Percentiles rank a stretch among this genome's conserved stretches.
Conservation (phyloP, 2,113 vertebrate species). For the Antigone vipio region DNA sequence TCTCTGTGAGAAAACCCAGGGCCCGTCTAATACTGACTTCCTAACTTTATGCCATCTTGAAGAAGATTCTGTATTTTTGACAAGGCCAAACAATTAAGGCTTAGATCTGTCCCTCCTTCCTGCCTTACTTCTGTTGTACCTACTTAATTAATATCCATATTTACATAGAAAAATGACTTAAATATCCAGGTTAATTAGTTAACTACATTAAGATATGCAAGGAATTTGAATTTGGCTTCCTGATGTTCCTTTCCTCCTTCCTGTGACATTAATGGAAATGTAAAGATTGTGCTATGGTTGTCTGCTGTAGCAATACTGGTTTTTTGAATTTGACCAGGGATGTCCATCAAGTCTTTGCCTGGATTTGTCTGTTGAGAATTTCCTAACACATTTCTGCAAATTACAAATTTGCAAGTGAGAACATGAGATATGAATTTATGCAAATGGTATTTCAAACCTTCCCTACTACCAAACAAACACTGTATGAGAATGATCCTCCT, state of each 20-base stretch:
- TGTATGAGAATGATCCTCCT: neutral
- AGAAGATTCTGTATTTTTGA: neutral
- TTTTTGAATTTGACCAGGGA: neutral
- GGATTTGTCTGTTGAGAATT: neutral
- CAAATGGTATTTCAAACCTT: neutral
- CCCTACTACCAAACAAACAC: neutral
- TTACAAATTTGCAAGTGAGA: neutral
- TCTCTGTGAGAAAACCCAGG: neutral
- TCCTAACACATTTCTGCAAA: neutral
- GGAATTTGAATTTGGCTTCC: neutral
- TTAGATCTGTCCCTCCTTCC: neutral
- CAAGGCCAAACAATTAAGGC: neutral
- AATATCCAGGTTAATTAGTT: neutral
- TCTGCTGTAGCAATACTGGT: neutral
- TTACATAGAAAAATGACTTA: neutral
- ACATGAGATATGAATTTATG: conserved; percentile 13
- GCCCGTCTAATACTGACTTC: neutral
- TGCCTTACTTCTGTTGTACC: neutral
- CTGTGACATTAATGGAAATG: neutral
- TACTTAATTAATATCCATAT: neutral
- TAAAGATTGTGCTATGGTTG: neutral
- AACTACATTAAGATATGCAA: neutral
- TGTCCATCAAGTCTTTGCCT: neutral
- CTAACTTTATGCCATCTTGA: neutral
- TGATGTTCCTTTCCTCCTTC: neutral